Evolutionary conservation across 2,797 vertebrate species (phyloP), one percentile per base, ranked within the genome.

Genomic region (Etheostoma perlongum): DNA sequence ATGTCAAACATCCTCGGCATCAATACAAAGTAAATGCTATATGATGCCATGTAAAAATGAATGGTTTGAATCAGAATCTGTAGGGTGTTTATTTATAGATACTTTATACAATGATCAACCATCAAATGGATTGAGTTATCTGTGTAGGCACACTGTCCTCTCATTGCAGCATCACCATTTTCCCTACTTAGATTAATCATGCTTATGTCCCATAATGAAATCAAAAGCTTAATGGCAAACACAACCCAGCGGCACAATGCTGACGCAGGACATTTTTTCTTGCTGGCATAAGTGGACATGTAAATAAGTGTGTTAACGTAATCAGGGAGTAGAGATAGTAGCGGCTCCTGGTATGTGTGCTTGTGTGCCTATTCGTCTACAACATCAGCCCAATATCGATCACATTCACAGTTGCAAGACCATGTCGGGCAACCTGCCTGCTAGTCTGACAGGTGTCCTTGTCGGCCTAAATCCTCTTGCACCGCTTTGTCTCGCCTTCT

Each of bases 131-230:
- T 76, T 75, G 83, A 90, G 89, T 78, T 72, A 83, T 87, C 53
- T 46, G 55, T 76, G 62, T 61, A 73, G 74, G 21, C 44, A 66
- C 70, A 63, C 65, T 36, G 72, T 86, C 79, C 74, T 74, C 62
- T 83, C 82, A 85, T 79, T 86, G 88, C 85, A 72, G 86, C 87
- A 83, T 92, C 85, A 78, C 79, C 78, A 75, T 84, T 82, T 84
- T 53, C 72, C 75, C 77, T 72, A 57, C 75, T 84, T 83, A 79
- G 90, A 95, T 95, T 92, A 92, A 89, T 94, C 93, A 94, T 91
- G 90, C 90, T 94, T 92, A 94, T 90, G 88, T 90, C 89, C 90
- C 90, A 89, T 94, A 94, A 95, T 91, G 81, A 85, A 95, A 94
- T 93, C 85, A 93, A 90, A 92, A 89, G 81, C 86, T 85, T 93